Evolutionary conservation across 2,888 invertebrate genomes (phyloP), one percentile per base, ranked within the genome.

Genomic region (Euproctis similis): DNA sequence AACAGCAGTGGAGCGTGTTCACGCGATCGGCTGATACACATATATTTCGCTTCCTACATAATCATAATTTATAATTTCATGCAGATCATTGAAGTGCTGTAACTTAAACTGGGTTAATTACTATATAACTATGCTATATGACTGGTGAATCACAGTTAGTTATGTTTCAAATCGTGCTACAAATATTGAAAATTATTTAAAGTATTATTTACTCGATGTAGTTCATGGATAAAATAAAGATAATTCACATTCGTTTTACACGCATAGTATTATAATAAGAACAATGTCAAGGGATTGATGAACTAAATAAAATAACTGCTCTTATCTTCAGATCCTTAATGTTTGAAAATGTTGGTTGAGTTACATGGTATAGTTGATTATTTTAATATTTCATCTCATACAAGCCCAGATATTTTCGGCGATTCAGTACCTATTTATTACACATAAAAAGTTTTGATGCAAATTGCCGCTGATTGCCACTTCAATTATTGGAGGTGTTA

Each of bases 31-130:
- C 56, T 72, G 71, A 71, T 61, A 72, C 73, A 71, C 48, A 44
- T 42, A 50, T 31, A 39, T 35, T 42, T n/a, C 48, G 61, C 70
- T 75, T 76, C 76, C 76, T 75, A 71, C 64, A 70, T 73, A 63
- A 73, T 73, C 64, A 70, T 73, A 63, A 73, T 73, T 75, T 66
- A 69, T 70, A 73, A 77, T 76, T 76, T 73, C 71, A 76, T 67
- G 66, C 64, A 63, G 58, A 50, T 50, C 48, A 57, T 45, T 54
- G 45, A 50, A 51, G 46, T 42, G 41, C 38, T 36, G 30, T 18
- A 28, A 38, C 46, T 46, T 57, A 75, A n/a, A 64, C 60, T 74
- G 54, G 75, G 74, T 67, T 75, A 75, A 72, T 71, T 64, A 62
- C 61, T 59, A 46, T 29, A n/a, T n/a, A n/a, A n/a, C n/a, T n/a